These are phyloP conservation scores for Anarrhichthys ocellatus DNA, from an alignment of 2,113 vertebrate genomes.

Conservation along the genomic window DNA sequence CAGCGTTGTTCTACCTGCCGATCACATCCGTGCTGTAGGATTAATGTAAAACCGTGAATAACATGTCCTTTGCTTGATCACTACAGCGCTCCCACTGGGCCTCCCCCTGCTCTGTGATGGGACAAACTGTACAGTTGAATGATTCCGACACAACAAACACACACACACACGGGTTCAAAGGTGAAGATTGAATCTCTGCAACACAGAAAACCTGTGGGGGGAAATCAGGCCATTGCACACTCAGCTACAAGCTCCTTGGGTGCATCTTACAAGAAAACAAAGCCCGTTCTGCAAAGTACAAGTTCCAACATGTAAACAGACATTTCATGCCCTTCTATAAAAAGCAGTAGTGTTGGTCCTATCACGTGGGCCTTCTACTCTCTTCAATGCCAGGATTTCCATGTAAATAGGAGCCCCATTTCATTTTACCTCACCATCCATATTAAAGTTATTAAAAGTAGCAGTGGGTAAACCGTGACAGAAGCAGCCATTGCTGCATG, in stretches of 20 bases:
- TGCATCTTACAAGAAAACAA: not conserved
- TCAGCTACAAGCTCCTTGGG: not conserved
- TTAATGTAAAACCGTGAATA: conserved; percentile 2
- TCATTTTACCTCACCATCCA: not conserved
- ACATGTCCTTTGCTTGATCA: not conserved
- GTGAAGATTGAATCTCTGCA: conserved; percentile 18
- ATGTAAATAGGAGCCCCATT: not conserved
- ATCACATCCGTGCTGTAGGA: not conserved
- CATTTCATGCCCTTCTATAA: not conserved
- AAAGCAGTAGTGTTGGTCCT: not conserved
- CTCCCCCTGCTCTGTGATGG: conserved; percentile 2
- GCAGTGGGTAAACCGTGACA: not conserved
- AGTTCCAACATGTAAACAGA: conserved; percentile 33
- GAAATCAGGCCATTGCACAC: not conserved
- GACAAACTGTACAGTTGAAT: conserved; percentile 30
- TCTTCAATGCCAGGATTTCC: not conserved
- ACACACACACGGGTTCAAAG: conserved; percentile 30
- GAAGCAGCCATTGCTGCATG: not conserved
- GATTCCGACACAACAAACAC: conserved; percentile 4
- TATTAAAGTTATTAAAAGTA: not conserved
- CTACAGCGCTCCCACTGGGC: conserved; percentile 18
- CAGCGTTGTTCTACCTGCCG: not conserved
- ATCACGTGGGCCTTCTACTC: too few relatives aligned
- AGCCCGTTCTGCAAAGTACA: conserved; percentile 31
- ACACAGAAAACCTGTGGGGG: not conserved